phyloP scores from a whole-genome alignment of 2,797 vertebrate genomes.

The Sphenopsis melanotis region DNA sequence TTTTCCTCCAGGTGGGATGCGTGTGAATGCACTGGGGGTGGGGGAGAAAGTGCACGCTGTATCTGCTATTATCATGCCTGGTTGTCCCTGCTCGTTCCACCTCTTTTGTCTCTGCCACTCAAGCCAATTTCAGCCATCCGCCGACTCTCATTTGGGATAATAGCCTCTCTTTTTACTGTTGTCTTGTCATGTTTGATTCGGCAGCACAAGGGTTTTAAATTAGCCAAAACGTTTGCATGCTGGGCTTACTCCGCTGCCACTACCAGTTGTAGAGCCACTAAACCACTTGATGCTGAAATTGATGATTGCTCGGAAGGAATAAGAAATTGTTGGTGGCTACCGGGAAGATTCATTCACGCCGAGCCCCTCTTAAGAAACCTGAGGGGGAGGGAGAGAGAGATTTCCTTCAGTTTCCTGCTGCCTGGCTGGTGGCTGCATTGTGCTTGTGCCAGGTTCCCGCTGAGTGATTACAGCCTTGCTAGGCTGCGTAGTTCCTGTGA shows the following conservation, averaged over 20 bases:
- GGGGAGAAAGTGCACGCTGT: not conserved
- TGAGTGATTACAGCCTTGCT: conserved; percentile 67
- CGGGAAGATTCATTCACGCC: conserved; percentile 58
- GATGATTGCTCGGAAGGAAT: conserved; percentile 72
- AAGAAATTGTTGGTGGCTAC: conserved; percentile 67
- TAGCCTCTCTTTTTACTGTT: conserved; percentile 73
- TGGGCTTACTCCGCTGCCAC: conserved; percentile 62
- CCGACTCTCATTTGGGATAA: conserved; percentile 73
- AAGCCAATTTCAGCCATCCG: conserved; percentile 68
- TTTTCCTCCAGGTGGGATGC: not conserved
- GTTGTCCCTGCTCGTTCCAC: conserved; percentile 36
- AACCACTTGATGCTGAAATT: conserved; percentile 73
- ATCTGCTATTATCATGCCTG: conserved; percentile 47
- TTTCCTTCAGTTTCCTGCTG: conserved; percentile 54
- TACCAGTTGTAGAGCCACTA: conserved; percentile 50
- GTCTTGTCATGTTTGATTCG: conserved; percentile 77
- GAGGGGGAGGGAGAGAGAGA: conserved; percentile 27
- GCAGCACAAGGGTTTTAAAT: conserved; percentile 77
- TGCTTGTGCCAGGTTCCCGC: conserved; percentile 52
- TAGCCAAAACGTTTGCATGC: conserved; percentile 72
- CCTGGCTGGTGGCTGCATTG: conserved; percentile 50
- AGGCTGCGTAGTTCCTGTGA: conserved; percentile 66
- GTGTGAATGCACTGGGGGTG: not conserved
- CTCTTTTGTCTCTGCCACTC: conserved; percentile 71
- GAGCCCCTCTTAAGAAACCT: conserved; percentile 54